Conservation (phyloP, 2,113 vertebrate species). For the Poeciliopsis turrubarensis region DNA sequence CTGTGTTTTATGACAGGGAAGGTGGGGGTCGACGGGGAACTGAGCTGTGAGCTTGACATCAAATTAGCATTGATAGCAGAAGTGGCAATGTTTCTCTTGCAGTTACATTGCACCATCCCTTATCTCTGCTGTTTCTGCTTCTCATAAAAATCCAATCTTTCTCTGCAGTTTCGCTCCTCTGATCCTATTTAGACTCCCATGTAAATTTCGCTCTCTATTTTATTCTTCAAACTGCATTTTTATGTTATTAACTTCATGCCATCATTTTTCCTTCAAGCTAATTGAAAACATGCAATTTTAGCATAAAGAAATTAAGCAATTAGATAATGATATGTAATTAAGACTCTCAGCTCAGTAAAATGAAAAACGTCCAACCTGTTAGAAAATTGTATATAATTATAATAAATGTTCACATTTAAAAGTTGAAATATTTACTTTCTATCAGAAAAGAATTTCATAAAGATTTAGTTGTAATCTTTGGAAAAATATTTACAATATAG, state of each 20-base stretch:
- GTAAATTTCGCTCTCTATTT: constrained; percentile 8
- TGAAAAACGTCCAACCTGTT: background rate
- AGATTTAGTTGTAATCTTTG: too few species aligned
- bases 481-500: too few species aligned
- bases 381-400: background rate
- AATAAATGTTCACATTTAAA: too few species aligned
- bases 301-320: background rate
- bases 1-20: constrained; percentile 65
- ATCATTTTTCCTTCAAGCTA: background rate
- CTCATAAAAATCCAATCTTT: constrained; percentile 3
- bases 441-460: too few species aligned
- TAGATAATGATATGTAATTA: background rate
- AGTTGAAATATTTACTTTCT: too few species aligned
- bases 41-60: constrained; percentile 37
- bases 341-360: background rate
- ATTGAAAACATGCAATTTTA: background rate
- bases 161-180: constrained; percentile 14
- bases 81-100: constrained; percentile 37
- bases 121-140: background rate
- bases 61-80: constrained; percentile 40
- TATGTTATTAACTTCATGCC: background rate
- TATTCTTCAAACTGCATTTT: constrained; percentile 9
- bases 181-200: constrained; percentile 5
- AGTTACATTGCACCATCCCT: constrained; percentile 21
- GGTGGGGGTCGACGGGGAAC: constrained; percentile 7